These are phyloP conservation scores for Prorops nasuta DNA, from an alignment of 1,140 invertebrate genomes.

Conservation along the genomic window DNA sequence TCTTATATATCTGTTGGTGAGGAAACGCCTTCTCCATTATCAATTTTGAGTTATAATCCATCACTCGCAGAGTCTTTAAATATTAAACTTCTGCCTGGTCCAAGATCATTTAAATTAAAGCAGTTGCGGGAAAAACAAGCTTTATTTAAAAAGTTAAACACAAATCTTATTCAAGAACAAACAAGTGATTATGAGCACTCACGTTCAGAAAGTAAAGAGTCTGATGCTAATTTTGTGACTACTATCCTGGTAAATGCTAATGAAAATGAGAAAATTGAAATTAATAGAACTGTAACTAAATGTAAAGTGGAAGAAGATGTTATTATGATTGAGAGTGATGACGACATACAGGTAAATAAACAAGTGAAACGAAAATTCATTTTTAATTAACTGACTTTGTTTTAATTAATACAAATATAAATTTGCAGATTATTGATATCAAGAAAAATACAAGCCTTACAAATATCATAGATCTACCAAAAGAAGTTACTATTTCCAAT, in stretches of 20 bases:
- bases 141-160: not conserved
- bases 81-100: constrained; percentile 36
- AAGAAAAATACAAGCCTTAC: no score
- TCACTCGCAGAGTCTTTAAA: not conserved
- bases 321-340: constrained; percentile 36
- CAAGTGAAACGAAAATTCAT: not conserved
- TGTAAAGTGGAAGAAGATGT: constrained; percentile 9
- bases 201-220: no score
- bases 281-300: constrained; percentile 2
- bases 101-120: constrained; percentile 41
- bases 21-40: constrained; percentile 12
- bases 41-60: not conserved
- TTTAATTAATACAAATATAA: no score
- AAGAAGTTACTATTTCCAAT: no score
- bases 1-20: constrained; percentile 45
- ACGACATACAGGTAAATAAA: constrained; percentile 31
- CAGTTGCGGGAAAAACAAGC: constrained; percentile 9
- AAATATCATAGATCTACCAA: no score
- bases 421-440: no score
- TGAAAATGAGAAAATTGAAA: not conserved
- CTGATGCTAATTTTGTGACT: not conserved
- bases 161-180: no score
- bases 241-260: not conserved
- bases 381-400: not conserved
- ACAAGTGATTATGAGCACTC: no score